Conservation (phyloP, 2,888 invertebrate species). For the Spialia ferax region DNA sequence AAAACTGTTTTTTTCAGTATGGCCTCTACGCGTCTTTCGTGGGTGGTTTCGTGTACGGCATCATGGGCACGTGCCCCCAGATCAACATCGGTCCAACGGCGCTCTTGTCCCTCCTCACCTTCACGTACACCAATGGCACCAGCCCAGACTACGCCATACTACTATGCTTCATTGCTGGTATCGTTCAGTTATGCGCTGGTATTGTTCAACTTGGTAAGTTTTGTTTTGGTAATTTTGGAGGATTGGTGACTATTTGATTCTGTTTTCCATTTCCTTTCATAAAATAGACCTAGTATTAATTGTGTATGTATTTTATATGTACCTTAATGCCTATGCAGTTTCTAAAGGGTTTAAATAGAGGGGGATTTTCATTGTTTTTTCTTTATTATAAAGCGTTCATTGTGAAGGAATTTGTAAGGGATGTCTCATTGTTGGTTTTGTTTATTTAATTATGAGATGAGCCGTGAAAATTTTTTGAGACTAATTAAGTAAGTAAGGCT, state of each 20-base stretch:
- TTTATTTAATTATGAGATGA: background rate
- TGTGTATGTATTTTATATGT: too few species aligned
- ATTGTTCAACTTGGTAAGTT: slow-evolving; percentile 88
- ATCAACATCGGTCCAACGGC: slow-evolving; percentile 91
- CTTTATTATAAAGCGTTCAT: background rate
- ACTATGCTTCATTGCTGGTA: slow-evolving; percentile 89
- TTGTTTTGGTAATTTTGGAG: background rate
- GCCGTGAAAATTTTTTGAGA: too few species aligned
- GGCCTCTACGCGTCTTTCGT: slow-evolving; percentile 94
- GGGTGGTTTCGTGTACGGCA: slow-evolving; percentile 91
- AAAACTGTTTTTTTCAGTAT: slow-evolving; percentile 90
- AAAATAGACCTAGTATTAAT: too few species aligned
- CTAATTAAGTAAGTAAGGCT: too few species aligned
- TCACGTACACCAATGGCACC: slow-evolving; percentile 87
- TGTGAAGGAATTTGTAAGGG: background rate
- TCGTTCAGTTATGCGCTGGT: slow-evolving; percentile 88
- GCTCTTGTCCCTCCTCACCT: slow-evolving; percentile 91
- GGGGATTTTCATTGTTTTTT: background rate
- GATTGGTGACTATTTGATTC: too few species aligned
- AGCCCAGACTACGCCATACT: slow-evolving; percentile 88
- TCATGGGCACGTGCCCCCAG: slow-evolving; percentile 91
- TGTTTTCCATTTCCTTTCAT: too few species aligned
- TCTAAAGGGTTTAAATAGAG: background rate
- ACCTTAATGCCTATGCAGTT: too few species aligned
- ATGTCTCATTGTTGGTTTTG: background rate